Evolutionary conservation across 2,888 invertebrate genomes (phyloP).

Genomic region (Lottia scabra): DNA sequence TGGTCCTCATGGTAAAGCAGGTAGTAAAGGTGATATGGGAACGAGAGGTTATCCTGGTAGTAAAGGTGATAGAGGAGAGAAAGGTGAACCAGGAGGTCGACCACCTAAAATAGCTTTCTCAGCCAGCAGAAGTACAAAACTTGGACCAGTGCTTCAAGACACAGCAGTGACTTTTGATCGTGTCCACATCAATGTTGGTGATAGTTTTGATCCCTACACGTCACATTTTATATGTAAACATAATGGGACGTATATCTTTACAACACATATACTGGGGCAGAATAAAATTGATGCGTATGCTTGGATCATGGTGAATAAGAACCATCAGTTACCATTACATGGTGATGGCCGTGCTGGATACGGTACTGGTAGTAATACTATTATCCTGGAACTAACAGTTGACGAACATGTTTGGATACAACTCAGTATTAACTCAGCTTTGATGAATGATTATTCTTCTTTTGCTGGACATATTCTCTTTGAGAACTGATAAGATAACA

Average conservation of each 20-base stretch:
- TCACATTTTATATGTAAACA: constrained; percentile 63
- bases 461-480: constrained; percentile 66
- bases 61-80: constrained; percentile 52
- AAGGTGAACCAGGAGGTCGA: constrained; percentile 50
- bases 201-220: constrained; percentile 59
- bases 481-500: constrained; percentile 37
- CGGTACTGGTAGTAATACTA: constrained; percentile 65
- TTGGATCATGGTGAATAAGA: constrained; percentile 66
- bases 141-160: constrained; percentile 65
- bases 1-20: constrained; percentile 48
- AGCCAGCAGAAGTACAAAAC: constrained; percentile 57
- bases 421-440: constrained; percentile 62
- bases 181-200: constrained; percentile 60
- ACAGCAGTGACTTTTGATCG: constrained; percentile 64
- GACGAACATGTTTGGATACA: constrained; percentile 67
- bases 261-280: constrained; percentile 62
- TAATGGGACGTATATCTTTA: constrained; percentile 66
- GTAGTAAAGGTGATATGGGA: constrained; percentile 46
- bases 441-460: constrained; percentile 66
- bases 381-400: constrained; percentile 55
- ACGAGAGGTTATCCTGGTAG: constrained; percentile 55
- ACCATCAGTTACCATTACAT: constrained; percentile 64
- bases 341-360: constrained; percentile 64
- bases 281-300: constrained; percentile 63
- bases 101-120: constrained; percentile 62